Base-by-base conservation (phyloP, 2,797 vertebrate genomes). In the Acrossocheilus wenchowensis region DNA sequence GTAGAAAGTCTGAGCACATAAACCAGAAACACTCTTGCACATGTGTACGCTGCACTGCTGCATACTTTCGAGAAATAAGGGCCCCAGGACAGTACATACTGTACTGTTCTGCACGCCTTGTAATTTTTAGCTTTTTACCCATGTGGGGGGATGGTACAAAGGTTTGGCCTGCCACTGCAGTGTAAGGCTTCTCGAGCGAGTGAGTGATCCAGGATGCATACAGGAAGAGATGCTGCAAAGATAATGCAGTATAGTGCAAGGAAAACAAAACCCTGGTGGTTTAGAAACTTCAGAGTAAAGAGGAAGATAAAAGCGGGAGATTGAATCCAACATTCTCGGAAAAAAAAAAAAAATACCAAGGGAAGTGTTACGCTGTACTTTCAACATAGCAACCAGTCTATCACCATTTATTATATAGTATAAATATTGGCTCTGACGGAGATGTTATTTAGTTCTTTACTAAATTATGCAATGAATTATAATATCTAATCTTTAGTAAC, bases 171-270 rank as follows among this genome's bases (percentile, higher is more conserved):
- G 72, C 43, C 36, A n/a, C 84, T 82, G 50, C 54, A n/a, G 54
- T 78, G 72, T 54, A 88, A 83, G 34, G 57, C 72, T 91, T 92
- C 88, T 74, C 66, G 83, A 80, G 48, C 30, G 23, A 43, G 89
- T 91, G 90, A 87, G 88, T 83, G 90, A 90, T 92, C 75, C 60
- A 50, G 85, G 75, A 74, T 2, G 1, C n/a, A 78, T 14, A 45
- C 80, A 82, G 26, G 57, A 81, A 69, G 48, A 45, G 78, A 78
- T 34, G 34, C 34, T 78, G 77, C 77, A 68, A 68, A 68, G 64
- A 60, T 26, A 78, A 39, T 39, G 52, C 17, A 78, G 34, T 26
- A 41, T 11, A 69, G 30, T 43, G 14, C 9, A 45, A 4, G 9
- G 9, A 15, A 66, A 68, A 39, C 79, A 12, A 62, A 86, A 68